Conservation (phyloP, 2,888 invertebrate species). For the Lottia gigantea region DNA sequence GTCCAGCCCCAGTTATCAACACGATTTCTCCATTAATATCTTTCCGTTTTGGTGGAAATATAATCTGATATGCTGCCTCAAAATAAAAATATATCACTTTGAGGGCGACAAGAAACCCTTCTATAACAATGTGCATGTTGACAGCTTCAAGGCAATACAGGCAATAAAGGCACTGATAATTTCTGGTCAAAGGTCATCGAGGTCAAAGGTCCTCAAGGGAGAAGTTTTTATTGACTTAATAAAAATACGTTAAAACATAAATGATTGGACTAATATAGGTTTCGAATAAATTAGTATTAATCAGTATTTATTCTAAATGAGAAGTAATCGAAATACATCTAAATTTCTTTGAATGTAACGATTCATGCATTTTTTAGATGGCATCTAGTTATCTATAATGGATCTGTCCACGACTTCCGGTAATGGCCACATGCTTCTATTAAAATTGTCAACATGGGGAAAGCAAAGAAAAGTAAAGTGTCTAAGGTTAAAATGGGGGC, state of each 20-base stretch:
- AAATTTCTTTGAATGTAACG: no score
- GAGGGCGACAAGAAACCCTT: constrained; percentile 28
- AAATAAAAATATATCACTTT: constrained; percentile 38
- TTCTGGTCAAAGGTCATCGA: neutral
- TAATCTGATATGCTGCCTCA: constrained; percentile 29
- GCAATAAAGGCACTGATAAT: no score
- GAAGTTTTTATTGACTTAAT: no score
- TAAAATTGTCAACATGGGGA: constrained; percentile 75
- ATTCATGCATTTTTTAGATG: no score
- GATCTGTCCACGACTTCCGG: neutral
- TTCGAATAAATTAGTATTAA: no score
- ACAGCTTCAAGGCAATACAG: neutral
- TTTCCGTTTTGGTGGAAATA: constrained; percentile 42
- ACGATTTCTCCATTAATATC: constrained; percentile 49
- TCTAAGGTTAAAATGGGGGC: constrained; percentile 66
- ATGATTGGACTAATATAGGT: no score
- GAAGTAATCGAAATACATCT: no score
- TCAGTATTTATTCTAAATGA: no score
- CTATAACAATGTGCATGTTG: constrained; percentile 19
- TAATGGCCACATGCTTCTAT: constrained; percentile 2
- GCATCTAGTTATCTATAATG: no score
- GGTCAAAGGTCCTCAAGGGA: neutral
- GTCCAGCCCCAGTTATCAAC: constrained; percentile 60
- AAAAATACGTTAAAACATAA: no score
- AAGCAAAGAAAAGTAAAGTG: constrained; percentile 78